Conservation (phyloP, 2,888 invertebrate genomes). For the Mimumesa dahlbomi region DNA sequence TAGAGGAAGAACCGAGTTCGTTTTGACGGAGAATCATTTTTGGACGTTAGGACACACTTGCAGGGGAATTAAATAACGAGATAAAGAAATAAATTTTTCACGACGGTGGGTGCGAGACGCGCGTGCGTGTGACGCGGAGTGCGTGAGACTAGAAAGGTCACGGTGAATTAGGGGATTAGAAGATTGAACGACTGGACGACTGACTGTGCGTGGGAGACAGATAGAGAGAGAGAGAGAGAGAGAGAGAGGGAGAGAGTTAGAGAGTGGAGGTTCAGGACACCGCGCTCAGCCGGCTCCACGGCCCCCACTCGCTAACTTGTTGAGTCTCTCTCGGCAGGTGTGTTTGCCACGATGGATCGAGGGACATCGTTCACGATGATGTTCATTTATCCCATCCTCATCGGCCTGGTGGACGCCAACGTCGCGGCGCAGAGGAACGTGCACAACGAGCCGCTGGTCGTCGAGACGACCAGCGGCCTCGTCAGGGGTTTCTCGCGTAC, state of each 20-base stretch:
- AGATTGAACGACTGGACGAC: too few species aligned
- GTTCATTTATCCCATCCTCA: too few species aligned
- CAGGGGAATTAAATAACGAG: too few species aligned
- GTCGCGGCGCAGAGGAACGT: slow-evolving; percentile 37
- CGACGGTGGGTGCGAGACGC: too few species aligned
- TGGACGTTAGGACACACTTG: too few species aligned
- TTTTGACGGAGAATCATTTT: too few species aligned
- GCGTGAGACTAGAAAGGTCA: slow-evolving; percentile 35
- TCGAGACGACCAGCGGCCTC: slow-evolving; percentile 91
- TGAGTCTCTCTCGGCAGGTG: slow-evolving; percentile 61
- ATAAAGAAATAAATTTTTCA: too few species aligned
- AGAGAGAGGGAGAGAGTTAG: not conserved
- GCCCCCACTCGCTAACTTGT: slow-evolving; percentile 68
- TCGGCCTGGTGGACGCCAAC: slow-evolving; percentile 33
- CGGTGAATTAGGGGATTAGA: slow-evolving; percentile 27
- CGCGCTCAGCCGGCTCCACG: slow-evolving; percentile 50
- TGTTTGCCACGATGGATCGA: slow-evolving; percentile 12
- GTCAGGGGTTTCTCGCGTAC: slow-evolving; percentile 90
- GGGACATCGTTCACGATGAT: too few species aligned
- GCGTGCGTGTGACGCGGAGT: slow-evolving; percentile 38
- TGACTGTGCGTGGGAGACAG: not conserved
- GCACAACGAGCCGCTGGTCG: slow-evolving; percentile 88
- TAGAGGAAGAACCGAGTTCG: too few species aligned
- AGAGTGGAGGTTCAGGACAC: slow-evolving; percentile 11
- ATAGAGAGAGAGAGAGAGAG: slow-evolving; percentile 4